Percentiles rank a stretch among this genome's conserved stretches.
Evolutionary conservation across 2,113 vertebrate genomes (phyloP).

Genomic region (Marcusenius ussheri): DNA sequence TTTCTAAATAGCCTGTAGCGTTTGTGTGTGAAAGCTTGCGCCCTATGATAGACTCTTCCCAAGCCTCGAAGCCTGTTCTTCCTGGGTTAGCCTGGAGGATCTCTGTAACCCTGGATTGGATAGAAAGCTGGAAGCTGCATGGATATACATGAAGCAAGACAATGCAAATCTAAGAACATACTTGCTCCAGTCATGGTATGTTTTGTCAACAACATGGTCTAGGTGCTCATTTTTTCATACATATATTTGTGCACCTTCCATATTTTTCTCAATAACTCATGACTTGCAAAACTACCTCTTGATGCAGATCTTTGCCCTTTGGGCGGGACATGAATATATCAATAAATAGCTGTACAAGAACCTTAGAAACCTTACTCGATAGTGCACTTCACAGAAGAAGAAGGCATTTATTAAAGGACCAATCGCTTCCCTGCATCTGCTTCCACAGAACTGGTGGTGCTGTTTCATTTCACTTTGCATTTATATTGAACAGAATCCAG

Average conservation of each 20-base stretch:
- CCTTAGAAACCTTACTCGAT: not conserved
- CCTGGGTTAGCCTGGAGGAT: not conserved
- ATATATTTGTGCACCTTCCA: not conserved
- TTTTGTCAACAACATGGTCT: not conserved
- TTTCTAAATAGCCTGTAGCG: not conserved
- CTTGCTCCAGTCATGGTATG: not conserved
- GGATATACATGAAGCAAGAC: not conserved
- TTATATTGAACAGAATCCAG: not conserved
- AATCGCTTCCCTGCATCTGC: not conserved
- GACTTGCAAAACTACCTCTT: not conserved
- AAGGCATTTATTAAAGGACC: not conserved
- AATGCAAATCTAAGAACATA: not conserved
- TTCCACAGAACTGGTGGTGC: not conserved
- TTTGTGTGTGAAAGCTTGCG: not conserved
- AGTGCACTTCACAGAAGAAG: not conserved
- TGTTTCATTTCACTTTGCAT: conserved; percentile 3
- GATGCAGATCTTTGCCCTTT: not conserved
- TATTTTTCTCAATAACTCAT: not conserved
- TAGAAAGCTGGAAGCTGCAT: not conserved
- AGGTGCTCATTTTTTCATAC: not conserved
- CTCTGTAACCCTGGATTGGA: not conserved
- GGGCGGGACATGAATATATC: not conserved
- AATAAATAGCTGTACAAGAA: not conserved
- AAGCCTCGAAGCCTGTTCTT: not conserved
- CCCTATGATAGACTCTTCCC: not conserved